Base-by-base conservation (phyloP, 2,113 vertebrate species). In the Puma concolor region DNA sequence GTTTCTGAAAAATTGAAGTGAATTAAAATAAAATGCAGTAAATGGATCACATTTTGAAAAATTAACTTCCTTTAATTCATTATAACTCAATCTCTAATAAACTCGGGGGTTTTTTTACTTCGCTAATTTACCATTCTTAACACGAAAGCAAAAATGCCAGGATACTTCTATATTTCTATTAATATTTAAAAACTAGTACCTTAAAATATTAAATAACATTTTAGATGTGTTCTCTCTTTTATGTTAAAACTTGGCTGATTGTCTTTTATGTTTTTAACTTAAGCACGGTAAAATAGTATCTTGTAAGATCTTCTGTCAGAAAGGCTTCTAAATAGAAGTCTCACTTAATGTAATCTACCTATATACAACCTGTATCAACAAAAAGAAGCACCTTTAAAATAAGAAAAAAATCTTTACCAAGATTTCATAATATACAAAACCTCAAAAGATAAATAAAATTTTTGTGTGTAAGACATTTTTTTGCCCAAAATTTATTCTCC, bases 151-250 rank as follows among this genome's bases (percentile, higher is more conserved):
- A 80, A 95, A 91, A 69, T 77, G 2, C 38, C 57, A 80, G 14
- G 8, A 44, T 96, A 88, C n/a, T 80, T 93, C 33, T 64, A 4
- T 69, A 66, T 97, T 77, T 91, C 38, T 64, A 41, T 80, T 90
- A 92, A 44, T 83, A 82, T 80, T 90, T 94, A 54, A 25, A 92
- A 96, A 95, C 7, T 64, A 76, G 8, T 85, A n/a, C 11, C 57
- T 85, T 74, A 85, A 81, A 93, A 88, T 97, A 74, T 27, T 94
- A 94, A 14, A 38, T 94, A 50, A 50, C 38, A 38, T 91, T 87
- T 91, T 54, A 94, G 90, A 13, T 91, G 17, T 66, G 7, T 57
- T 79, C 36, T 93, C 9, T 48, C 36, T 85, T 95, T 96, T 94
- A 21, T 95, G 50, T 85, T 92, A 96, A 94, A 92, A 81, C 31